Evolutionary conservation across 2,888 invertebrate genomes (phyloP).

Genomic region (Notocelia uddmanniana): DNA sequence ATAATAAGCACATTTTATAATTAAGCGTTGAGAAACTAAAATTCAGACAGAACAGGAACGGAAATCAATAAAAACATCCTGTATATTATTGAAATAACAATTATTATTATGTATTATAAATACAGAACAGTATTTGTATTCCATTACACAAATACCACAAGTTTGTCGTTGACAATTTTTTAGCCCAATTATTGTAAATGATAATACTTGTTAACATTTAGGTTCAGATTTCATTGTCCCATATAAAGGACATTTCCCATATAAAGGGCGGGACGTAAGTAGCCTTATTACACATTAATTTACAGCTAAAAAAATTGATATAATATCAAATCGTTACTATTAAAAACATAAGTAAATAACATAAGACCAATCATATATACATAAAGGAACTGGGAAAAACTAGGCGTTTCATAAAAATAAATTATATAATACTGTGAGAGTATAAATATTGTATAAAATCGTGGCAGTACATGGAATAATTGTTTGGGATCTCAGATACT

Average conservation of each 20-base stretch:
- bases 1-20: conserved; percentile 25
- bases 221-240: neutral
- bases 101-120: no score
- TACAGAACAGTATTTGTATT: no score
- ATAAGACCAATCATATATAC: conserved; percentile 27
- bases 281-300: neutral
- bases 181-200: no score
- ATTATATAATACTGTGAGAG: conserved; percentile 42
- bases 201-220: neutral
- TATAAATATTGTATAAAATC: conserved; percentile 35
- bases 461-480: conserved; percentile 39
- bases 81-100: neutral
- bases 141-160: no score
- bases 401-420: conserved; percentile 29
- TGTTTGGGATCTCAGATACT: conserved; percentile 3
- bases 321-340: conserved; percentile 35
- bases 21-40: conserved; percentile 38
- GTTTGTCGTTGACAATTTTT: no score
- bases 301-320: conserved; percentile 28
- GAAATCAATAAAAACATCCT: no score
- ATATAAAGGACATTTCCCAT: neutral
- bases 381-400: conserved; percentile 36
- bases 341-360: conserved; percentile 14
- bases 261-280: neutral
- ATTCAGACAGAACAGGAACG: no score